Evolutionary conservation across 2,797 vertebrate species (phyloP), one percentile per base, ranked within the genome.

Genomic region (Hipposideros larvatus): DNA sequence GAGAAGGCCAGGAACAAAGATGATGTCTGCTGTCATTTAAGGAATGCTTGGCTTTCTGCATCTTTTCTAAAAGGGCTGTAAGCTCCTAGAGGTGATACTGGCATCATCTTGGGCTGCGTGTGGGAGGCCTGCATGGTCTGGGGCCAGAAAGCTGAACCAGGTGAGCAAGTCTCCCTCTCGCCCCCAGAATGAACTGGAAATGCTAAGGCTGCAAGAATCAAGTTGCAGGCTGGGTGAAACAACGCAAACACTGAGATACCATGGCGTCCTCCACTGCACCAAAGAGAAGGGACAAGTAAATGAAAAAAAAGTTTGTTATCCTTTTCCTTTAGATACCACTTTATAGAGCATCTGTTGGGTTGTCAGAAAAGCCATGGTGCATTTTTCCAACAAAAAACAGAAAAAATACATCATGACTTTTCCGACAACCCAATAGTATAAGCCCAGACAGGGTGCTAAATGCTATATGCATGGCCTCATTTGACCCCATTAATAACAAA

Each of bases 1-100:
- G 79, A 84, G 91, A 31, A 68, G 59, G 31, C 74, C 16, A 34
- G 85, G 22, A 71, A 66, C 28, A 53, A 94, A 87, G 73, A 66
- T 3, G n/a, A 31, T 11, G 37, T 28, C 71, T 95, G 15, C 3
- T 26, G 19, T 73, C 5, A 31, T 65, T 34, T 71, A 85, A 93
- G 91, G 83, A 83, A 59, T 18, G 51, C 14, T 74, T 46, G 51
- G 41, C 66, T 95, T 71, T 37, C 34, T 4, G 19, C 9, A 83
- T 53, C 71, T 80, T 80, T 84, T 78, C 75, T 43, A 61, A 75
- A 92, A 15, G 10, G 3, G 70, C 21, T 11, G 0, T 61, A 55
- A 68, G 83, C 37, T 53, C 24, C 77, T 18, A 0, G 0, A 61
- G 41, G 68, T n/a, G 68, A 31, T 24, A 28, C 1, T 55, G 13